Evolutionary conservation across 1,140 invertebrate species (phyloP).

Genomic region (Luehdorfia chinensis): DNA sequence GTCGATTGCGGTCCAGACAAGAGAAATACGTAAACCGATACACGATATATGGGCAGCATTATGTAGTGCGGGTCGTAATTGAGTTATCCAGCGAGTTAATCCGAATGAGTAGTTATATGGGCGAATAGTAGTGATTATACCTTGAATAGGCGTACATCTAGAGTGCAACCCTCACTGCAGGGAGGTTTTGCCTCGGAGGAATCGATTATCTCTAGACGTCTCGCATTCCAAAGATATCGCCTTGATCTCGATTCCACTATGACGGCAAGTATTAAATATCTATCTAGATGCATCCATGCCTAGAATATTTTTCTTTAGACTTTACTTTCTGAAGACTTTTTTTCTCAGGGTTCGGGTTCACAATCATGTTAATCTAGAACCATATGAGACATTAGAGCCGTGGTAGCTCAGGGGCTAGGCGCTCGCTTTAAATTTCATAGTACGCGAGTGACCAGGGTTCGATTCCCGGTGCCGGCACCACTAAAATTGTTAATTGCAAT

Average conservation of each 20-base stretch:
- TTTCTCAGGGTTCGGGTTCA: too few species aligned
- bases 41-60: conserved; percentile 14
- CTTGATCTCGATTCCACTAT: conserved; percentile 39
- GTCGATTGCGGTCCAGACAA: conserved; percentile 19
- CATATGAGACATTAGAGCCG: too few species aligned
- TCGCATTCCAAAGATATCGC: conserved; percentile 44
- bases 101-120: conserved; percentile 18
- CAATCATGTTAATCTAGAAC: too few species aligned
- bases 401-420: too few species aligned
- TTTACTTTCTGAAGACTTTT: too few species aligned
- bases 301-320: conserved; percentile 12
- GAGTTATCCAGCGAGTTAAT: conserved; percentile 16
- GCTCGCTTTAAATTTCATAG: too few species aligned
- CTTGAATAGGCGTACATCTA: conserved; percentile 27
- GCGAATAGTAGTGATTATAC: conserved; percentile 13
- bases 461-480: too few species aligned
- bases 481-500: too few species aligned
- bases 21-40: conserved; percentile 18
- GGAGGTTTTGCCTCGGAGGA: conserved; percentile 35
- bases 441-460: too few species aligned
- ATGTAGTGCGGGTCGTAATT: conserved; percentile 17
- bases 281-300: conserved; percentile 20
- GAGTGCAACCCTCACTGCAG: conserved; percentile 33
- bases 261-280: conserved; percentile 39
- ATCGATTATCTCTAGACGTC: conserved; percentile 47